Evolutionary conservation across 2,888 invertebrate genomes (phyloP).

Genomic region (Oxycera nigricornis): DNA sequence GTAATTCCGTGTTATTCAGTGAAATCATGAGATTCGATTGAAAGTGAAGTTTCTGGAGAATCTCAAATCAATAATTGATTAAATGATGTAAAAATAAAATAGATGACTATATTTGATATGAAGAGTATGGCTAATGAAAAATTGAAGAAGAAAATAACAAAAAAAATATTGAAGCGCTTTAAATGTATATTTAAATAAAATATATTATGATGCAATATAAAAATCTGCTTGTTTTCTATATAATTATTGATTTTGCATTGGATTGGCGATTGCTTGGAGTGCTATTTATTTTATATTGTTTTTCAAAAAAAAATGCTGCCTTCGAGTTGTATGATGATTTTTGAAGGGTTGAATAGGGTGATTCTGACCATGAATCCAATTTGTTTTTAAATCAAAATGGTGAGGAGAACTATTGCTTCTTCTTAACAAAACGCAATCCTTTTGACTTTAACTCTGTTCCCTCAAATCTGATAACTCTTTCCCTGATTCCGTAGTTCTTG

Average conservation of each 20-base stretch:
- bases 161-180: conserved; percentile 35
- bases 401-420: too few species aligned
- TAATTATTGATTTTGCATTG: neutral
- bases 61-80: neutral
- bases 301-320: too few species aligned
- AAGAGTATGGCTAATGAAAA: conserved; percentile 8
- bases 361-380: too few species aligned
- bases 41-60: neutral
- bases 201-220: conserved; percentile 30
- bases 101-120: conserved; percentile 34
- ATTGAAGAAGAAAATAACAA: conserved; percentile 1
- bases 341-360: too few species aligned
- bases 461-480: too few species aligned
- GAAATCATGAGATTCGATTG: neutral
- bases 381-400: too few species aligned
- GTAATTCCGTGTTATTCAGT: conserved; percentile 46
- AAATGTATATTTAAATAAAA: conserved; percentile 34
- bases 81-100: conserved; percentile 2
- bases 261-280: neutral
- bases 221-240: conserved; percentile 16
- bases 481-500: too few species aligned
- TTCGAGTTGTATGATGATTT: too few species aligned
- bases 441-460: too few species aligned
- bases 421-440: too few species aligned
- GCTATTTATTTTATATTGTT: too few species aligned